A percentile compares a stretch with the other conserved stretches of the same genome.
Evolutionary conservation across 2,888 invertebrate species (phyloP).

Genomic region (Limnephilus rhombicus): DNA sequence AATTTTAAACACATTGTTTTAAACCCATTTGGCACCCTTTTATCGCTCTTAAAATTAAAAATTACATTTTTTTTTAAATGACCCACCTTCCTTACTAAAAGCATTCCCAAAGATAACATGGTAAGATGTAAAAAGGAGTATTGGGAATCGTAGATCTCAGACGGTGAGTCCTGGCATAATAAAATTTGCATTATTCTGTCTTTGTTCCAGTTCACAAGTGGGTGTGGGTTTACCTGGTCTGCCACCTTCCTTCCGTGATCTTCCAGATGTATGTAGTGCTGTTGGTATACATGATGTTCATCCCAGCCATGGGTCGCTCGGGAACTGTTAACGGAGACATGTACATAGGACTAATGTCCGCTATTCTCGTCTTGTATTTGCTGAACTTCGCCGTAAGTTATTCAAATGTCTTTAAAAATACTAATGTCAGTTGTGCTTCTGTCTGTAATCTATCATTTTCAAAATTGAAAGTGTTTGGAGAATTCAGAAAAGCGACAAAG

Average conservation of each 20-base stretch:
- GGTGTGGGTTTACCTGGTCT: constrained; percentile 69
- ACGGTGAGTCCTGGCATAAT: background rate
- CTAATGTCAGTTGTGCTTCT: background rate
- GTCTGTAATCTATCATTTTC: background rate
- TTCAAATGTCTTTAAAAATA: background rate
- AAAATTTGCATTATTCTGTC: background rate
- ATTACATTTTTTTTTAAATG: no score
- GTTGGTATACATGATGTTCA: constrained; percentile 68
- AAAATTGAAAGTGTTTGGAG: no score
- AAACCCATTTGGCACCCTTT: no score
- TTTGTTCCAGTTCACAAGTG: constrained; percentile 67
- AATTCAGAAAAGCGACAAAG: no score
- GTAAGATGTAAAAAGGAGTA: no score
- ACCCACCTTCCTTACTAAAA: no score
- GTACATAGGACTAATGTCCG: constrained; percentile 71
- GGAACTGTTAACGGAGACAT: constrained; percentile 74
- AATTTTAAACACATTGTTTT: no score
- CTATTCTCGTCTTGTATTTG: constrained; percentile 71
- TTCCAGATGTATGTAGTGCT: constrained; percentile 68
- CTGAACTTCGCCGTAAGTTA: constrained; percentile 62
- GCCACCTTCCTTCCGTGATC: constrained; percentile 68
- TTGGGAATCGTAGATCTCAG: background rate
- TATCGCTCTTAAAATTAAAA: no score
- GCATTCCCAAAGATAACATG: no score
- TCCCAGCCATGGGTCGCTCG: constrained; percentile 73